Conservation (phyloP, 1,140 invertebrate species). For the Luehdorfia chinensis region DNA sequence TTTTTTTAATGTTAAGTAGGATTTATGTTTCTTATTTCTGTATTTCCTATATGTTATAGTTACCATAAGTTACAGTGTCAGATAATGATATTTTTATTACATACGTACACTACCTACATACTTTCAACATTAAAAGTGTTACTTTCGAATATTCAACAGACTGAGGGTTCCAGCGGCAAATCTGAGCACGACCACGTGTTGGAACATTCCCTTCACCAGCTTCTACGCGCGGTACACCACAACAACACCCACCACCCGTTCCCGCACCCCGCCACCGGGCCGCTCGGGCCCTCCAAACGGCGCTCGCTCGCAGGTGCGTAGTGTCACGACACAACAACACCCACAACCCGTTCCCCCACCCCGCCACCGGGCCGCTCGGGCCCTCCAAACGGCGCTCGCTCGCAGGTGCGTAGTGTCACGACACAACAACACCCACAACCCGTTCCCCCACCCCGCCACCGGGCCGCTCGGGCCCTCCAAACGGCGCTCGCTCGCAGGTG, state of each 20-base stretch:
- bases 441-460: constrained; percentile 80
- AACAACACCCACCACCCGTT: constrained; percentile 95
- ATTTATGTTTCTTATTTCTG: not conserved
- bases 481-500: constrained; percentile 73
- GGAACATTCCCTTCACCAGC: constrained; percentile 96
- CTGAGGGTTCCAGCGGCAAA: constrained; percentile 69
- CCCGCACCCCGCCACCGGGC: constrained; percentile 95
- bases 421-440: constrained; percentile 87
- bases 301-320: constrained; percentile 87
- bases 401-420: no score
- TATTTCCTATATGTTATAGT: no score
- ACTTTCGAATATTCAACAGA: no score
- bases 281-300: constrained; percentile 92
- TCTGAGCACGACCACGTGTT: constrained; percentile 96
- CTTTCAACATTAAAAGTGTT: no score
- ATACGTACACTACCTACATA: no score
- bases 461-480: constrained; percentile 94
- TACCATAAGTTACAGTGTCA: no score
- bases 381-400: no score
- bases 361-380: no score
- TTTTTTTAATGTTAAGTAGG: not conserved
- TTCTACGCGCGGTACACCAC: constrained; percentile 94
- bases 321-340: no score
- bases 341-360: no score
- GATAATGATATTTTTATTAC: no score